These are phyloP conservation scores for Aotus griseimembra DNA, from an alignment of 2,797 vertebrate genomes.

Conservation along the genomic window DNA sequence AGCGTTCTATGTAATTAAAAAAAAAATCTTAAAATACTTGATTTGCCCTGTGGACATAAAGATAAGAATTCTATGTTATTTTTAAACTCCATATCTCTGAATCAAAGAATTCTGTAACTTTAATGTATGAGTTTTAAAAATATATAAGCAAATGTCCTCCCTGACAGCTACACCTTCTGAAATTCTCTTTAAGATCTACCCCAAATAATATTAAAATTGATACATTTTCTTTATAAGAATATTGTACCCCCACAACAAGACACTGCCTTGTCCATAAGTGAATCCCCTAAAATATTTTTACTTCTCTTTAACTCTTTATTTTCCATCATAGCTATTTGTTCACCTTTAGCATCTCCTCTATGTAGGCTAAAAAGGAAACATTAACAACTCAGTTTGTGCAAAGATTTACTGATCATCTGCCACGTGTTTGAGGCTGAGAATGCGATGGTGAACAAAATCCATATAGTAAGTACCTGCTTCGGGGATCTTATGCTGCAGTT, in stretches of 20 bases:
- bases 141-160: not conserved
- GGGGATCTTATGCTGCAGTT: not conserved
- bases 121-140: not conserved
- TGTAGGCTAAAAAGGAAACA: not conserved
- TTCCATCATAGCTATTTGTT: not conserved
- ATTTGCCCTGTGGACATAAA: conserved; percentile 32
- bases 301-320: not conserved
- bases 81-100: not conserved
- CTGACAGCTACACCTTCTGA: not conserved
- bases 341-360: not conserved
- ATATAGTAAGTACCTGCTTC: not conserved
- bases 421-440: not conserved
- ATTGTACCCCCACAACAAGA: too few relatives aligned
- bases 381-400: not conserved
- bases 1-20: conserved; percentile 23
- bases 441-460: not conserved
- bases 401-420: not conserved
- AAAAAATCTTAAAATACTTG: not conserved
- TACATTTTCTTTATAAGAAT: not conserved
- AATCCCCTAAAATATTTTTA: not conserved
- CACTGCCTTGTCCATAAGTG: not conserved
- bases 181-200: conserved; percentile 13
- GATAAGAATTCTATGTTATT: conserved; percentile 24
- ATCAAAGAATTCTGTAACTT: conserved; percentile 40
- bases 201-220: not conserved